Conservation (phyloP, 2,797 vertebrate species). For the Pteropus rufus region DNA sequence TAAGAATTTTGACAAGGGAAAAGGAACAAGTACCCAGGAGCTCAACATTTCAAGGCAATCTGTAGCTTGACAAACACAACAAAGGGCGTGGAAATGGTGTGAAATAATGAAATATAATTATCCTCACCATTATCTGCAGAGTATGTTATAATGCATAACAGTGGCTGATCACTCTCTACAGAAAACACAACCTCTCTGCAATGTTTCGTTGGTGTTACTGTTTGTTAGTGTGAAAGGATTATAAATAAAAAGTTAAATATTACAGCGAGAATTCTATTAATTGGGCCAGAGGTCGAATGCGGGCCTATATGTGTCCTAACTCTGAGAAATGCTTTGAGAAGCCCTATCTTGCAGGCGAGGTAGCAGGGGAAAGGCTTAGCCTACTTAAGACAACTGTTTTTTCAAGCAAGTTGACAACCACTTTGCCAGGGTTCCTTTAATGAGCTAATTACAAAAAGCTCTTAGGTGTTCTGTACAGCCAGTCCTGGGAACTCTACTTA, state of each 20-base stretch:
- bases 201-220: neutral
- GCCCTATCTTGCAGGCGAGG: neutral
- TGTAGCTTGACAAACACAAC: neutral
- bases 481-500: neutral
- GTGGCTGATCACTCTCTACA: neutral
- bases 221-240: neutral
- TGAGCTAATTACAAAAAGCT: constrained; percentile 55
- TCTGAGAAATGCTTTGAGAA: neutral
- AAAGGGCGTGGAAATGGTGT: neutral
- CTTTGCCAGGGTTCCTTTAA: constrained; percentile 42
- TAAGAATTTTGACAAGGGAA: neutral
- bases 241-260: neutral
- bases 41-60: neutral
- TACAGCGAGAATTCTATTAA: constrained; percentile 20
- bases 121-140: neutral
- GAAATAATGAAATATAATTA: neutral
- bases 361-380: neutral
- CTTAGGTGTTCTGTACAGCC: constrained; percentile 25
- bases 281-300: neutral
- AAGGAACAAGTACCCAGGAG: neutral
- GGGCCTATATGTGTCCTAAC: neutral
- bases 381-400: neutral
- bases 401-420: constrained; percentile 18
- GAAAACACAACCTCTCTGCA: neutral
- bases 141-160: neutral